These are phyloP conservation scores for Dicyrtomina minuta DNA, from an alignment of 2,888 invertebrate species.

Conservation along the genomic window DNA sequence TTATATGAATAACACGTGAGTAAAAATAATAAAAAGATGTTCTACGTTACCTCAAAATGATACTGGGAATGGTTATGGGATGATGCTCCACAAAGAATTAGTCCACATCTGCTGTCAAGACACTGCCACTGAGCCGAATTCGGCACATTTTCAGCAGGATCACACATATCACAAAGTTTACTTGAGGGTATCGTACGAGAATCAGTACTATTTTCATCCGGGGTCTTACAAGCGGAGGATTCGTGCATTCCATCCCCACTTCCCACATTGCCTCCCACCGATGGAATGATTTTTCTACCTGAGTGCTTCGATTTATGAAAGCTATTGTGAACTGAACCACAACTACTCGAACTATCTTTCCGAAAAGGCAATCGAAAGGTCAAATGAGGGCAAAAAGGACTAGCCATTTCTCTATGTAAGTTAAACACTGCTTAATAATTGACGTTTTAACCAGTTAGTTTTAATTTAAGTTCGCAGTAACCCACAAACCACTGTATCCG, in stretches of 20 bases:
- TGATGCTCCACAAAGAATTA: conserved; percentile 47
- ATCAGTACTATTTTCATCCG: neutral
- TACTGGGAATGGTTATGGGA: conserved; percentile 47
- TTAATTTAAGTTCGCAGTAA: too few relatives aligned
- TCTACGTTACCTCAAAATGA: conserved; percentile 42
- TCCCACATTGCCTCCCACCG: conserved; percentile 1
- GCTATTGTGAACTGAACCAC: neutral
- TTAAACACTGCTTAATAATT: too few relatives aligned
- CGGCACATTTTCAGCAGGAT: neutral
- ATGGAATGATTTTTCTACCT: neutral
- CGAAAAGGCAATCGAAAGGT: conserved; percentile 32
- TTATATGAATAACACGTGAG: neutral
- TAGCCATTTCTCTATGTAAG: too few relatives aligned
- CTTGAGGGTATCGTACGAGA: neutral
- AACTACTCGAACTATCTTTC: too few relatives aligned
- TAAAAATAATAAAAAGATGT: neutral
- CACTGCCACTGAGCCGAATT: conserved; percentile 44
- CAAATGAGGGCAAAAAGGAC: conserved; percentile 40
- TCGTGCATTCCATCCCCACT: conserved; percentile 8
- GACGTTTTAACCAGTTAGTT: too few relatives aligned
- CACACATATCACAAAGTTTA: conserved; percentile 34
- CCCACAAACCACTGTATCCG: too few relatives aligned
- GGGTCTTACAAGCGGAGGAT: neutral
- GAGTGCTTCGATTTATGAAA: neutral
- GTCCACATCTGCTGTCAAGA: conserved; percentile 46